phyloP scores from a whole-genome alignment of 2,113 vertebrate genomes.

The Cervus canadensis region DNA sequence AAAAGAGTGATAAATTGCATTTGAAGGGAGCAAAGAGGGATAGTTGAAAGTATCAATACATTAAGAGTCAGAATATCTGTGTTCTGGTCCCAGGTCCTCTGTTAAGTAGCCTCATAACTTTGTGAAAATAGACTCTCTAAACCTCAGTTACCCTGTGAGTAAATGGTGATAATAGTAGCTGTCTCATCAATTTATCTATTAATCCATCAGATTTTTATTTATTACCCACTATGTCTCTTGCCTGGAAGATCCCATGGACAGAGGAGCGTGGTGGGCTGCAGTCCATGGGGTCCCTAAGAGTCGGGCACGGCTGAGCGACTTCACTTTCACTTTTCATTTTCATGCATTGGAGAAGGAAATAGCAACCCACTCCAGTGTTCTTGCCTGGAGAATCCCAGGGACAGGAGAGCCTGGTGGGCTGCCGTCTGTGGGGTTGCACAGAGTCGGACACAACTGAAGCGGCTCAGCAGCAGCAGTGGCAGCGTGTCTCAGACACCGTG shows the following conservation, averaged over 20 bases:
- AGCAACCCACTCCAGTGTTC: no score
- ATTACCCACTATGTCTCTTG: neutral
- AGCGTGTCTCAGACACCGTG: neutral
- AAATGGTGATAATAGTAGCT: neutral
- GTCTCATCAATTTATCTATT: neutral
- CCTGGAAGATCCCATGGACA: no score
- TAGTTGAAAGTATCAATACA: neutral
- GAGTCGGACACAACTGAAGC: neutral
- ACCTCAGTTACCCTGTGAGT: neutral
- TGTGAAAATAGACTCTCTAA: neutral
- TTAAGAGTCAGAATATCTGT: neutral
- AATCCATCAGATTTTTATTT: neutral
- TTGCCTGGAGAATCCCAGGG: no score
- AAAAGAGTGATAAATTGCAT: neutral
- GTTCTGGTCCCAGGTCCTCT: neutral
- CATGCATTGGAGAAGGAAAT: no score
- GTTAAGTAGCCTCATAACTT: neutral
- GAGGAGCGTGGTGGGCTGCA: no score
- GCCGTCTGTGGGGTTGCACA: accelerated
- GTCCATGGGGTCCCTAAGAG: no score
- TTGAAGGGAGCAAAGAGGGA: neutral
- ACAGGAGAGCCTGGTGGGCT: no score
- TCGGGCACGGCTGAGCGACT: neutral
- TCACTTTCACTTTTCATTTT: no score
- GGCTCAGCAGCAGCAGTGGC: no score